Percentiles rank a stretch among this genome's conserved stretches.
Conservation (phyloP, 2,113 vertebrate genomes). For the Ceratotherium simum region DNA sequence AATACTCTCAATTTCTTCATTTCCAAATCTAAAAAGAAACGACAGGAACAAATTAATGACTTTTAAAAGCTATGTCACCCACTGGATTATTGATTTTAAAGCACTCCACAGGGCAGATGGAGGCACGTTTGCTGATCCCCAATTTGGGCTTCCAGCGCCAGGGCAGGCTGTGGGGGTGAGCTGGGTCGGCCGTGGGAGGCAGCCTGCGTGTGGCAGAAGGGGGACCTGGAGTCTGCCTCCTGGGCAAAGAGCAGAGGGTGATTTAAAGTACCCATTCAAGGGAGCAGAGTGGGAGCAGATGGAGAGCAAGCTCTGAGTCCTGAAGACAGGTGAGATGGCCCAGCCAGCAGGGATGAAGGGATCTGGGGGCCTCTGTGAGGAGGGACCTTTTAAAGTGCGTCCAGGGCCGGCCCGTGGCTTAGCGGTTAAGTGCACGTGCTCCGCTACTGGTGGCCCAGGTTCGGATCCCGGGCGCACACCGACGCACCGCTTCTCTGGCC, state of each 20-base stretch:
- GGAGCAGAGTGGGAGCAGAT: too few species aligned
- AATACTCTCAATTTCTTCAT: slow-evolving; percentile 78
- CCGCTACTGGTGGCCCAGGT: too few species aligned
- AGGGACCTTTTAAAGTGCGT: neutral
- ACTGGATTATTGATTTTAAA: neutral
- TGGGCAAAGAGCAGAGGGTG: neutral
- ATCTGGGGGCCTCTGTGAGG: neutral
- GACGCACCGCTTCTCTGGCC: too few species aligned
- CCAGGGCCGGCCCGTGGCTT: too few species aligned
- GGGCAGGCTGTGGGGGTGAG: neutral
- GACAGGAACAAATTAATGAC: neutral
- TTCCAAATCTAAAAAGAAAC: slow-evolving; percentile 77
- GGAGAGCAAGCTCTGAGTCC: neutral
- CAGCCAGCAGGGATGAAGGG: neutral
- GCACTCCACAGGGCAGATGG: neutral
- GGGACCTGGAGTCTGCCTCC: neutral
- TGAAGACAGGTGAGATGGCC: neutral
- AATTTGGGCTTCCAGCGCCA: neutral
- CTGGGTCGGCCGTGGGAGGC: accelerated
- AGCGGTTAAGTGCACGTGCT: too few species aligned
- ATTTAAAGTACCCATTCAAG: neutral
- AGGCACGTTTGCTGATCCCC: neutral
- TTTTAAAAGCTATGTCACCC: neutral
- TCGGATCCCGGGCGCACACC: too few species aligned
- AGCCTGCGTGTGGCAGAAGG: neutral